phyloP scores from a whole-genome alignment of 2,113 vertebrate species.

The Callionymus lyra region DNA sequence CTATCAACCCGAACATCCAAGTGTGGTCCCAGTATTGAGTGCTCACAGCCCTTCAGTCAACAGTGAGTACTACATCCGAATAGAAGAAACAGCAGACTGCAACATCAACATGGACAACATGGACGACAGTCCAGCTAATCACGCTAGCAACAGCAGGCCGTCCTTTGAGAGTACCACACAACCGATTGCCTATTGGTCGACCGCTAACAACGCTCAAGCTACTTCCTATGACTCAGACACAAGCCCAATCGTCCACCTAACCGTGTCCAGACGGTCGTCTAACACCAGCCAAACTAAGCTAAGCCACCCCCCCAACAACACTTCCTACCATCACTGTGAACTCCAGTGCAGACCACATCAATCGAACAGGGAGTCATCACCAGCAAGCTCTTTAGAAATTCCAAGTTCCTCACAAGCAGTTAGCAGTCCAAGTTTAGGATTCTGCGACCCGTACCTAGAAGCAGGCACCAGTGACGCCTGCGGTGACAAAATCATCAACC shows the following conservation, averaged over 20 bases:
- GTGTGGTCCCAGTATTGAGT: conserved; percentile 86
- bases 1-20: conserved; percentile 74
- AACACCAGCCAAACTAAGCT: conserved; percentile 25
- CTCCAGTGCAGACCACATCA: conserved; percentile 27
- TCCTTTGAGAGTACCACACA: conserved; percentile 32
- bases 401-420: conserved; percentile 60
- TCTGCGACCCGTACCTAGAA: conserved; percentile 66
- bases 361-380: conserved; percentile 42
- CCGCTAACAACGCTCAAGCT: conserved; percentile 39
- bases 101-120: conserved; percentile 74
- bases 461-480: conserved; percentile 40
- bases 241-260: conserved; percentile 68
- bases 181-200: conserved; percentile 58
- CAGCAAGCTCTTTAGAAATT: conserved; percentile 53
- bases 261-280: conserved; percentile 56
- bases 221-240: conserved; percentile 62
- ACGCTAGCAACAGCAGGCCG: conserved; percentile 48
- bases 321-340: conserved; percentile 47
- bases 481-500: conserved; percentile 48
- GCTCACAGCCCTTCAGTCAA: conserved; percentile 90
- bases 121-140: conserved; percentile 66
- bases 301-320: conserved; percentile 33
- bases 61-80: conserved; percentile 93
- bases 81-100: conserved; percentile 78
- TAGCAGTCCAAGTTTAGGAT: conserved; percentile 60